A percentile compares a stretch with the other conserved stretches of the same genome.
These are phyloP conservation scores for Metellina segmentata DNA, from an alignment of 2,888 invertebrate species.

Conservation along the genomic window DNA sequence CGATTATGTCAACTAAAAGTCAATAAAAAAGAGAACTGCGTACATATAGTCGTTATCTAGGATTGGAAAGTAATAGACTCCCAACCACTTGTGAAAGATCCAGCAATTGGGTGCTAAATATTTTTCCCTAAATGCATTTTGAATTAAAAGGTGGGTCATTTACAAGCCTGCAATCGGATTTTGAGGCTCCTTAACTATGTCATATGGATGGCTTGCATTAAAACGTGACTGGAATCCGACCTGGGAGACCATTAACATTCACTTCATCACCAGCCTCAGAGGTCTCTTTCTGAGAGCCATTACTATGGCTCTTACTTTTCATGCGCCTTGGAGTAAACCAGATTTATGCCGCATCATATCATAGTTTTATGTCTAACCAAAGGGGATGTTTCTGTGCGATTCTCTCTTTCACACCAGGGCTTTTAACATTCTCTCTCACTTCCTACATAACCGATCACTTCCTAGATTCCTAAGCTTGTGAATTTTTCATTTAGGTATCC, in stretches of 20 bases:
- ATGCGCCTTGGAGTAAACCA: not conserved
- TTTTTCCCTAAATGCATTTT: not conserved
- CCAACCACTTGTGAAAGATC: not conserved
- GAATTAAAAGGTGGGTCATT: not conserved
- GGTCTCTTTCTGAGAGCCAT: not conserved
- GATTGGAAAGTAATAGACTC: not conserved
- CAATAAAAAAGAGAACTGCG: no score
- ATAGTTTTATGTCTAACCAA: not conserved
- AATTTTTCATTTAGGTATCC: no score
- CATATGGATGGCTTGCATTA: not conserved
- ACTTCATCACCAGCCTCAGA: constrained; percentile 12
- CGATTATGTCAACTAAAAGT: no score
- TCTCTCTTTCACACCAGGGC: not conserved
- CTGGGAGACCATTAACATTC: constrained; percentile 22
- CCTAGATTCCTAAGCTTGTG: no score
- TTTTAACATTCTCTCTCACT: not conserved
- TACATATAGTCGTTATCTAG: not conserved
- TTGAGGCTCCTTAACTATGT: not conserved
- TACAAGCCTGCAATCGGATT: not conserved
- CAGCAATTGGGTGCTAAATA: not conserved
- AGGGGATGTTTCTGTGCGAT: not conserved
- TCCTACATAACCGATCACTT: no score
- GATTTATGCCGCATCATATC: not conserved
- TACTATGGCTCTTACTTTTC: constrained; percentile 22
- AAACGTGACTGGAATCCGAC: constrained; percentile 6